Percentiles rank a stretch among this genome's conserved stretches.
phyloP scores from a whole-genome alignment of 2,888 invertebrate species.

The Chironomus riparius region DNA sequence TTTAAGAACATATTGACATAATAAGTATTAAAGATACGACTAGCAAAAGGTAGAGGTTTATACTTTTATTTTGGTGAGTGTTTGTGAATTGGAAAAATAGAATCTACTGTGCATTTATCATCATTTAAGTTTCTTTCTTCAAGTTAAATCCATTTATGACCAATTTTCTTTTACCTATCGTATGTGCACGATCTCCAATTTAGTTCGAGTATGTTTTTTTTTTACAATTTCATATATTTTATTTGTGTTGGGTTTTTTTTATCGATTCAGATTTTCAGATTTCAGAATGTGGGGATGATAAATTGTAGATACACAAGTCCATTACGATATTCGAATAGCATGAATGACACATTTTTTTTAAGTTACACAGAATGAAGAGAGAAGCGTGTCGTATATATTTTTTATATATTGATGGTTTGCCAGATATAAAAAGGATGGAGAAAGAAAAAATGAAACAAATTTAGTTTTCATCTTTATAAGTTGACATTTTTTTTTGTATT shows the following conservation, averaged over 20 bases:
- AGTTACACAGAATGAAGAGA: background rate
- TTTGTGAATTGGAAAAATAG: too few relatives aligned
- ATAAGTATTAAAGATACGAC: too few relatives aligned
- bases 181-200: slow-evolving; percentile 34
- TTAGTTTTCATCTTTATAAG: slow-evolving; percentile 1
- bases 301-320: too few relatives aligned
- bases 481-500: background rate
- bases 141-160: background rate
- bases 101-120: background rate
- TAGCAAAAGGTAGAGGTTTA: too few relatives aligned
- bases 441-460: background rate
- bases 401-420: background rate
- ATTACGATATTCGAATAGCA: background rate
- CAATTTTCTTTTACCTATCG: slow-evolving; percentile 33
- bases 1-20: background rate
- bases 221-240: background rate
- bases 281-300: too few relatives aligned
- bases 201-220: background rate
- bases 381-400: background rate
- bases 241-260: background rate
- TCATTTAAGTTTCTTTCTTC: background rate
- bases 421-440: background rate
- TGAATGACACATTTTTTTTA: background rate
- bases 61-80: too few relatives aligned
- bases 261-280: background rate